Evolutionary conservation across 1,140 invertebrate genomes (phyloP).

Genomic region (Drosophila triauraria): DNA sequence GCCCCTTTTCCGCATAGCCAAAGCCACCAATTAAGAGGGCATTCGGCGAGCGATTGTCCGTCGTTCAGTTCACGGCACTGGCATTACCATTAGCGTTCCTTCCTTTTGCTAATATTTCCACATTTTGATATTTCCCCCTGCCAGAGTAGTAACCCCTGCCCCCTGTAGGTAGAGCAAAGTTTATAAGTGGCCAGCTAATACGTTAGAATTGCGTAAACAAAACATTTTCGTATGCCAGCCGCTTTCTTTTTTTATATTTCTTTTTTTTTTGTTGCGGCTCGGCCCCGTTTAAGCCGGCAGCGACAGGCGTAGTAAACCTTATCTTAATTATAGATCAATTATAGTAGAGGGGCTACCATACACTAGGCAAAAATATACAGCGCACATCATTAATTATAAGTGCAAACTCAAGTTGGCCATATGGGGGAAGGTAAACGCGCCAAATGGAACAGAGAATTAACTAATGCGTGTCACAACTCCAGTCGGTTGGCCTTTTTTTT

Average conservation of each 20-base stretch:
- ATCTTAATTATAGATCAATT: constrained; percentile 83
- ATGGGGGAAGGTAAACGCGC: constrained; percentile 16
- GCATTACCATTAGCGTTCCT: constrained; percentile 31
- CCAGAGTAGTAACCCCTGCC: constrained; percentile 5
- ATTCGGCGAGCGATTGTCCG: constrained; percentile 8
- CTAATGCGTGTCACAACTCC: constrained; percentile 28
- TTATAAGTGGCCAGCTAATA: constrained; percentile 47
- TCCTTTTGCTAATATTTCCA: constrained; percentile 20
- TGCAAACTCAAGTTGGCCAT: constrained; percentile 36
- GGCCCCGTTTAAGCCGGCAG: constrained; percentile 37
- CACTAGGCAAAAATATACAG: constrained; percentile 22
- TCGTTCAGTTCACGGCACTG: constrained; percentile 32
- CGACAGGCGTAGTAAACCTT: constrained; percentile 67
- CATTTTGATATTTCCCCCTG: constrained; percentile 5
- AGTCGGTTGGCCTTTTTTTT: constrained; percentile 12
- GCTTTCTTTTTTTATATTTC: constrained; percentile 45
- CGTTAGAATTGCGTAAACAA: constrained; percentile 65
- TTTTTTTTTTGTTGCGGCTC: constrained; percentile 12
- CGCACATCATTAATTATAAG: constrained; percentile 52
- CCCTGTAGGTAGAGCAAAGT: constrained; percentile 4
- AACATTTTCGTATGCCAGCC: constrained; percentile 32
- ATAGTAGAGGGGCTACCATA: constrained; percentile 46
- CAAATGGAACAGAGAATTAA: constrained; percentile 34
- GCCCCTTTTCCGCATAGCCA: constrained; percentile 54
- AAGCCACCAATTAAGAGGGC: constrained; percentile 37